Conservation (phyloP, 2,113 vertebrate species). For the Gallinago media region DNA sequence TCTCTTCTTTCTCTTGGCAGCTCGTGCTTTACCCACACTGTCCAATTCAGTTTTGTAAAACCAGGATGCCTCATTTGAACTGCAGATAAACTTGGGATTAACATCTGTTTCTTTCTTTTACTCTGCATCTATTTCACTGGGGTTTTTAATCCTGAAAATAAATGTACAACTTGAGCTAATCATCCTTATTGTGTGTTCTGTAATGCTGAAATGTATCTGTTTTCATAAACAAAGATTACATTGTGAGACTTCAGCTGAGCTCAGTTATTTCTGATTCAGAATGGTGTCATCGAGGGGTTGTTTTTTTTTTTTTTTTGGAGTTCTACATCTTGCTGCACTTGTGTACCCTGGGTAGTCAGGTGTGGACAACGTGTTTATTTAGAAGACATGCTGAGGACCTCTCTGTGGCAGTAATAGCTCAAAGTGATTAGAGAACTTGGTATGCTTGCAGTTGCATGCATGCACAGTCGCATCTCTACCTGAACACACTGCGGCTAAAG, state of each 20-base stretch:
- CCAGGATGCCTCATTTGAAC: constrained; percentile 65
- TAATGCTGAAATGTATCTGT: neutral
- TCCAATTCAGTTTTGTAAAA: constrained; percentile 16
- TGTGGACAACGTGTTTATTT: neutral
- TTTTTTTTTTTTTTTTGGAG: neutral
- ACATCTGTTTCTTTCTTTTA: constrained; percentile 33
- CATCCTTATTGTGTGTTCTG: neutral
- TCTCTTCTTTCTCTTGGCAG: neutral
- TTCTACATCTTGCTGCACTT: neutral
- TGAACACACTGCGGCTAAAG: neutral
- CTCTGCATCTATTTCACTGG: neutral
- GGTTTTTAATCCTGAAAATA: constrained; percentile 57
- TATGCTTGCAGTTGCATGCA: neutral
- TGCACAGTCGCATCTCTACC: neutral
- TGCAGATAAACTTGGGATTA: constrained; percentile 26
- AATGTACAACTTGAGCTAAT: constrained; percentile 12
- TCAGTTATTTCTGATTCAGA: neutral
- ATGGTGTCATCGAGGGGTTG: neutral
- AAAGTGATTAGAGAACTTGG: neutral
- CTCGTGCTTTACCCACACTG: neutral
- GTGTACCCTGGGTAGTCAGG: neutral
- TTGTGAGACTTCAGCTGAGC: neutral
- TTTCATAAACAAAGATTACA: neutral
- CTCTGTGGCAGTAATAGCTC: neutral
- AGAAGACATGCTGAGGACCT: neutral